Conservation (phyloP, 2,797 vertebrate species). For the Amblyopsis hoosieri region DNA sequence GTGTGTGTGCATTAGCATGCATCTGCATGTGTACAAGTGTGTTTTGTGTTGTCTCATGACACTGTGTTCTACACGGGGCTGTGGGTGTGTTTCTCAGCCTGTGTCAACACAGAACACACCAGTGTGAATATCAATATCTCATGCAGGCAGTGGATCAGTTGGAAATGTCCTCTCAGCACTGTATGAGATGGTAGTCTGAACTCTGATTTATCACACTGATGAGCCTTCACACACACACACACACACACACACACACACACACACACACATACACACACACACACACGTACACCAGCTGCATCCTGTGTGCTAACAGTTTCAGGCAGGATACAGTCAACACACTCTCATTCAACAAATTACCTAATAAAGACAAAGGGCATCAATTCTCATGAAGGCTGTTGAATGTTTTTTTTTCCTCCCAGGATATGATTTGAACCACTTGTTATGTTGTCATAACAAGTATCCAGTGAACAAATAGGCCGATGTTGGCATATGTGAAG, state of each 20-base stretch:
- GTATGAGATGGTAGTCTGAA: conserved; percentile 22
- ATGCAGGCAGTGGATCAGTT: conserved; percentile 44
- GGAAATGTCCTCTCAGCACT: conserved; percentile 56
- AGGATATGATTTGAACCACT: too few species aligned
- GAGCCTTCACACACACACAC: conserved; percentile 24
- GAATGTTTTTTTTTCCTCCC: background rate
- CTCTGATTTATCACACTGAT: conserved; percentile 44
- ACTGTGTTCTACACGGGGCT: conserved; percentile 38
- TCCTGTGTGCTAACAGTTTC: background rate
- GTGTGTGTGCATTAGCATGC: background rate
- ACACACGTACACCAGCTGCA: conserved; percentile 34
- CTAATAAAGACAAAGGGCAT: conserved; percentile 41
- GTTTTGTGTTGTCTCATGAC: conserved; percentile 3
- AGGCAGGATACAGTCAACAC: conserved; percentile 39
- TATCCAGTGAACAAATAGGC: too few species aligned
- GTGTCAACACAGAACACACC: conserved; percentile 28
- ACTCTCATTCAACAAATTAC: conserved; percentile 44
- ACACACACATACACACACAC: too few species aligned
- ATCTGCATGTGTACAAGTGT: background rate
- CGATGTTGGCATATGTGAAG: too few species aligned
- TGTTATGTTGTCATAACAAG: too few species aligned
- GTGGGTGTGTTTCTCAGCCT: conserved; percentile 48
- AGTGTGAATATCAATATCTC: conserved; percentile 60
- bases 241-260: conserved; percentile 10
- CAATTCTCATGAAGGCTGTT: conserved; percentile 35